Conservation (phyloP, 2,797 vertebrate genomes). For the Cetoscarus ocellatus region DNA sequence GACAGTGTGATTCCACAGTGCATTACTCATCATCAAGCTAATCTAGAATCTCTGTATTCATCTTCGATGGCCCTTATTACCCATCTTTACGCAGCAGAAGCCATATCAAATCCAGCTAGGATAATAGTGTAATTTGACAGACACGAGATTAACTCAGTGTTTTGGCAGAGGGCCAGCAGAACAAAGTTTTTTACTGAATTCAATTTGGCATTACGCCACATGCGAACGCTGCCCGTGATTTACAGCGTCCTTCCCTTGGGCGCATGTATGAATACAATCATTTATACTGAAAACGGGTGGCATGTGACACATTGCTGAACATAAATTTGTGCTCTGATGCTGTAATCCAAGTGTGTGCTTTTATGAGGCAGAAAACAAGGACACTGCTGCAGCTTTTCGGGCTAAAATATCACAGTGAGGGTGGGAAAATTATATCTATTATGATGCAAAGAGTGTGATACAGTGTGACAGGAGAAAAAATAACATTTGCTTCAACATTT, state of each 20-base stretch:
- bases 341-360: constrained; percentile 19
- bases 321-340: constrained; percentile 21
- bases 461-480: constrained; percentile 23
- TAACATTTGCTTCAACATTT: constrained; percentile 19
- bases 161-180: constrained; percentile 59
- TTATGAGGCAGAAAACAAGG: constrained; percentile 4
- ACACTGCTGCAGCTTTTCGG: constrained; percentile 5
- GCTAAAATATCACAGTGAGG: constrained; percentile 26
- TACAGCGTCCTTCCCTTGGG: constrained; percentile 38
- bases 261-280: constrained; percentile 40
- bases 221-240: constrained; percentile 50
- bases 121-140: constrained; percentile 56
- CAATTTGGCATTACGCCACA: constrained; percentile 62
- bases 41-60: constrained; percentile 47
- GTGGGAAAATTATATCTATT: constrained; percentile 39
- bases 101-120: constrained; percentile 45
- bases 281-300: constrained; percentile 56
- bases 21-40: constrained; percentile 30
- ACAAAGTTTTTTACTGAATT: constrained; percentile 52
- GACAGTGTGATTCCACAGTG: constrained; percentile 29
- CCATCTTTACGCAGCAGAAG: constrained; percentile 52
- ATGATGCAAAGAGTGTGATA: constrained; percentile 32
- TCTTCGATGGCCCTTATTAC: constrained; percentile 47
- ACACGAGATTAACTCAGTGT: constrained; percentile 51
- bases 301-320: constrained; percentile 43